Evolutionary conservation across 30 jellyfish, hydroid and myxozoan species (phyloP).

Genomic region (Hydractinia symbiolongicarpus): DNA sequence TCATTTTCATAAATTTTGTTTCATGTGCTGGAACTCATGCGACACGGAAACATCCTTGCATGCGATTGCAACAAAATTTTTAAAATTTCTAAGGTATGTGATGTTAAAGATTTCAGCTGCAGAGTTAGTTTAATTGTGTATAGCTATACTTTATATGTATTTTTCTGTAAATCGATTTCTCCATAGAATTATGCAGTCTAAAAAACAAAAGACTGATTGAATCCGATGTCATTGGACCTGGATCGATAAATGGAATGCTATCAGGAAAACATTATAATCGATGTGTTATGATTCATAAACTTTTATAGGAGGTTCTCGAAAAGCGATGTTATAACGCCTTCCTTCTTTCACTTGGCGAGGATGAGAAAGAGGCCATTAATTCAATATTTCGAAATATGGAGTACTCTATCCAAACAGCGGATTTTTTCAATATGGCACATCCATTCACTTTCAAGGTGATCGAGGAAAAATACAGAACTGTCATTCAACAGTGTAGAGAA

Average conservation of each 20-base stretch:
- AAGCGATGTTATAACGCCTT: slow-evolving; percentile 10
- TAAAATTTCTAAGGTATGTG: too few relatives aligned
- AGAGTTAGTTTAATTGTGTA: too few relatives aligned
- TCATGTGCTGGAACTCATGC: too few relatives aligned
- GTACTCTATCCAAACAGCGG: background rate
- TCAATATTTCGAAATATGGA: background rate
- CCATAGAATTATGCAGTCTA: too few relatives aligned
- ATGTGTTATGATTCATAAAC: slow-evolving; percentile 38
- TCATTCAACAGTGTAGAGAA: background rate
- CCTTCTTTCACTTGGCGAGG: slow-evolving; percentile 4
- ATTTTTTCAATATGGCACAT: background rate
- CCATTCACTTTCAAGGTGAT: background rate
- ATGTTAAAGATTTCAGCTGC: too few relatives aligned
- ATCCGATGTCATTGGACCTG: slow-evolving; percentile 47
- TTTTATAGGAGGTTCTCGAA: slow-evolving; percentile 25
- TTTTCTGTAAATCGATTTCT: too few relatives aligned
- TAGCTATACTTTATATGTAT: too few relatives aligned
- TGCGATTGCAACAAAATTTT: too few relatives aligned
- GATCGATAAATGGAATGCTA: slow-evolving; percentile 53
- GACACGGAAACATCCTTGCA: too few relatives aligned
- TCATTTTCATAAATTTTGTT: too few relatives aligned
- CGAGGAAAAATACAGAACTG: background rate
- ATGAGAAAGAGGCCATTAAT: background rate
- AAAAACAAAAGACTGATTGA: slow-evolving; percentile 8
- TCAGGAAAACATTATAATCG: slow-evolving; percentile 39